A percentile compares a stretch with the other conserved stretches of the same genome.
These are phyloP conservation scores for Drosophila takahashii DNA, from an alignment of 1,140 invertebrate genomes.

Conservation along the genomic window DNA sequence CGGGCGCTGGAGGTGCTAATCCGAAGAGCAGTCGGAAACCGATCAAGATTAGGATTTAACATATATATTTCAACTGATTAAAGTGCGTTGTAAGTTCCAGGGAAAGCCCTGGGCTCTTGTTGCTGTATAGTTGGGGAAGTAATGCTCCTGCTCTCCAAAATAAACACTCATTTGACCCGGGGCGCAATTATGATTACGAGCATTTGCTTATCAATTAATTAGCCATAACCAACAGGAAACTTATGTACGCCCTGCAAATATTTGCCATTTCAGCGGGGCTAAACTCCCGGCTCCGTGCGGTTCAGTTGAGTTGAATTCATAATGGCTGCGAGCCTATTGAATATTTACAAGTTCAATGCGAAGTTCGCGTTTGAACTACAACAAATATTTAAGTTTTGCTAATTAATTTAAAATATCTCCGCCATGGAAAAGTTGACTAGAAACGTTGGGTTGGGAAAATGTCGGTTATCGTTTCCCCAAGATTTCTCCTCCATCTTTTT, in stretches of 20 bases:
- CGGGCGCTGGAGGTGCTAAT: slow-evolving; percentile 34
- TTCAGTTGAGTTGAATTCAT: slow-evolving; percentile 34
- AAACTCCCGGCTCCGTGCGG: slow-evolving; percentile 9
- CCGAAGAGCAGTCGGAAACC: slow-evolving; percentile 10
- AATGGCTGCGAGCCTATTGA: slow-evolving; percentile 46
- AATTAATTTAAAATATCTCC: slow-evolving; percentile 76
- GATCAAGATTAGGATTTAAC: slow-evolving; percentile 8
- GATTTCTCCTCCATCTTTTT: slow-evolving; percentile 60
- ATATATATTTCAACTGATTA: neutral
- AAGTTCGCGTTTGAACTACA: slow-evolving; percentile 74
- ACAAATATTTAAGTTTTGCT: slow-evolving; percentile 77
- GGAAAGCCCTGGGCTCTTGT: too few relatives aligned
- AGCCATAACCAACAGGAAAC: slow-evolving; percentile 73
- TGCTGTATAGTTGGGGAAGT: neutral
- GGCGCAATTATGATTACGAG: slow-evolving; percentile 62
- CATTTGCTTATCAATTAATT: slow-evolving; percentile 81
- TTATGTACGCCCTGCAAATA: slow-evolving; percentile 65
- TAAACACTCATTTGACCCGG: slow-evolving; percentile 32
- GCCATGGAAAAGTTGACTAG: slow-evolving; percentile 32
- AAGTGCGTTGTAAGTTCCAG: neutral
- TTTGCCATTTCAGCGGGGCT: slow-evolving; percentile 51
- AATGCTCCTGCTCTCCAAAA: slow-evolving; percentile 4
- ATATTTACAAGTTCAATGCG: slow-evolving; percentile 75
- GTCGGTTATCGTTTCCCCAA: too few relatives aligned
- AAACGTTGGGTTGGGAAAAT: neutral